Evolutionary conservation across 2,797 vertebrate genomes (phyloP).

Genomic region (Helicolenus hilgendorfi): DNA sequence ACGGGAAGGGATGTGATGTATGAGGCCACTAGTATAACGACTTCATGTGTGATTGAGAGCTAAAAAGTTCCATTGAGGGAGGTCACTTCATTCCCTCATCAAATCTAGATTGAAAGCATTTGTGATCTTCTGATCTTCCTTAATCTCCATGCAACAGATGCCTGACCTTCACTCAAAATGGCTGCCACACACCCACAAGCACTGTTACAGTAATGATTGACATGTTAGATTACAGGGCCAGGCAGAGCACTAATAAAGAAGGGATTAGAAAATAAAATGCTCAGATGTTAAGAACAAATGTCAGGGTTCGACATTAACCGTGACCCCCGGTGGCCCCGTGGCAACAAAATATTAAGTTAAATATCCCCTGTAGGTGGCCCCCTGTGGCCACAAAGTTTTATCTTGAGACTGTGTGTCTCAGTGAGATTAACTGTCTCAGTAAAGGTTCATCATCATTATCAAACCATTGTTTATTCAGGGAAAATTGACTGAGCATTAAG

Average conservation of each 20-base stretch:
- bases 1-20: constrained; percentile 1
- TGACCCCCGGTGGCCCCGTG: background rate
- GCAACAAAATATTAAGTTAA: too few species aligned
- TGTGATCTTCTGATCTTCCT: constrained; percentile 83
- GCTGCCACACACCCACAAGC: constrained; percentile 43
- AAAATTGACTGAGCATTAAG: too few species aligned
- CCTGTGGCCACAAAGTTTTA: background rate
- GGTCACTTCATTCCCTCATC: constrained; percentile 66
- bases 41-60: constrained; percentile 68
- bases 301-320: background rate
- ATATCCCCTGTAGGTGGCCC: background rate
- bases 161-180: constrained; percentile 76
- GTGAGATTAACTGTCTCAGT: background rate
- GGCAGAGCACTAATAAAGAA: constrained; percentile 39
- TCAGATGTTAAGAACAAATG: background rate
- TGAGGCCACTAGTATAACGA: constrained; percentile 23
- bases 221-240: constrained; percentile 50
- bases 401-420: background rate
- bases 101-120: constrained; percentile 82
- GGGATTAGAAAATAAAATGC: constrained; percentile 34
- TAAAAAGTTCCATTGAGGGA: constrained; percentile 58
- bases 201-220: constrained; percentile 52
- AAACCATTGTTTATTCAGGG: too few species aligned
- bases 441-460: background rate
- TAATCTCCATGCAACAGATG: constrained; percentile 85